Evolutionary conservation across 2,113 vertebrate species (phyloP).

Genomic region (Chitala chitala): DNA sequence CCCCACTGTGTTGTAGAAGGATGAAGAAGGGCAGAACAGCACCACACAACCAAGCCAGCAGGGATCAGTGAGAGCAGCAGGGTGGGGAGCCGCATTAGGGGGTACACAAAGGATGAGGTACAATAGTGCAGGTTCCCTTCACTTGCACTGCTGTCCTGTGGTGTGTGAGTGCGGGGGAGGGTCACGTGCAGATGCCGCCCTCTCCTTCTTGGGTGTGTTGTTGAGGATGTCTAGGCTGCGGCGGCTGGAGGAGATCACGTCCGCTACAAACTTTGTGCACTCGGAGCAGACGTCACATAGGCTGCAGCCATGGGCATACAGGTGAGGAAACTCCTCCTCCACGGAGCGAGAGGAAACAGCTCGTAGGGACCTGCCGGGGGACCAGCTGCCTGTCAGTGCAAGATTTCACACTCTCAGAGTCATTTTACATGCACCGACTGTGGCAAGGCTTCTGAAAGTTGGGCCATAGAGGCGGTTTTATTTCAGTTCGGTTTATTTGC

Average conservation of each 20-base stretch:
- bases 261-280: constrained; percentile 81
- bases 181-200: constrained; percentile 23
- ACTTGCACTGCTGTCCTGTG: constrained; percentile 16
- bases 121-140: constrained; percentile 23
- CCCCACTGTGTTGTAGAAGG: too few species aligned
- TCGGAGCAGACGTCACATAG: constrained; percentile 82
- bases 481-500: too few species aligned
- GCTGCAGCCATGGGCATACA: constrained; percentile 81
- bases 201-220: constrained; percentile 63
- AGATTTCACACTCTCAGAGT: too few species aligned
- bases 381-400: neutral
- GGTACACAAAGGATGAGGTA: neutral
- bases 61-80: neutral
- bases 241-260: constrained; percentile 84
- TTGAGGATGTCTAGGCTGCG: constrained; percentile 85
- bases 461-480: too few species aligned
- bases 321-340: constrained; percentile 89
- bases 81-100: neutral
- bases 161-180: constrained; percentile 13
- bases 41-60: neutral
- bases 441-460: neutral
- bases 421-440: neutral
- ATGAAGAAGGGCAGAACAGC: neutral
- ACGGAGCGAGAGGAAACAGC: constrained; percentile 70
- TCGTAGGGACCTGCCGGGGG: constrained; percentile 71